Conservation (phyloP, 2,797 vertebrate species). For the Sebastes kiyomatsui region DNA sequence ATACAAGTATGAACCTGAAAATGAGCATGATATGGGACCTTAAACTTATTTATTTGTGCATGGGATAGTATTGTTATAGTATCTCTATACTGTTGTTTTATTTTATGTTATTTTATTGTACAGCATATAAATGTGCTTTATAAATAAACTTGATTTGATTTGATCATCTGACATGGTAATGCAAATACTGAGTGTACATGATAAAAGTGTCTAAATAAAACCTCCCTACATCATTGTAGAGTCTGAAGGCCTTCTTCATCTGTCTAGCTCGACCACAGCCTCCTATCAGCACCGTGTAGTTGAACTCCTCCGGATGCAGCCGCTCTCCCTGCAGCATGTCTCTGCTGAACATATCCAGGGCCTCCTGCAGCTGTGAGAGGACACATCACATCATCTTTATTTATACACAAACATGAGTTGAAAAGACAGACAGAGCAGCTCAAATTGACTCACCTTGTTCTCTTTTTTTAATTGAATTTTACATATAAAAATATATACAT, state of each 20-base stretch:
- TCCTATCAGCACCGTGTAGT: constrained; percentile 93
- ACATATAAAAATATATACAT: no score
- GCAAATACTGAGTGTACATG: background rate
- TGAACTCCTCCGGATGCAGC: constrained; percentile 88
- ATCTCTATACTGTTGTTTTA: background rate
- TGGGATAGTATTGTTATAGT: background rate
- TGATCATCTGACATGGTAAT: background rate
- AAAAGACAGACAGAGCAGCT: background rate
- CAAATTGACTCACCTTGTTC: constrained; percentile 82
- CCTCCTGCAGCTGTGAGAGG: constrained; percentile 85
- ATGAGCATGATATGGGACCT: no score
- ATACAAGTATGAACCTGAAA: no score
- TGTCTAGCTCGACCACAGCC: constrained; percentile 92
- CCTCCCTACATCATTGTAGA: constrained; percentile 90
- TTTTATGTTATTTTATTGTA: background rate
- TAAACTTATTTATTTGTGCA: background rate
- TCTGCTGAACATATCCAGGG: constrained; percentile 89
- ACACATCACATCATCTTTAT: background rate
- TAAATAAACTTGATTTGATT: background rate
- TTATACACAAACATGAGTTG: background rate
- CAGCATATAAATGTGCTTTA: background rate
- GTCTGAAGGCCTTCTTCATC: constrained; percentile 91
- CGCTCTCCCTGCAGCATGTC: constrained; percentile 91
- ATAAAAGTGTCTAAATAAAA: background rate
- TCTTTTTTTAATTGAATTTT: constrained; percentile 53